Base-by-base conservation (phyloP, 2,888 invertebrate genomes). In the Andrena bicolor region DNA sequence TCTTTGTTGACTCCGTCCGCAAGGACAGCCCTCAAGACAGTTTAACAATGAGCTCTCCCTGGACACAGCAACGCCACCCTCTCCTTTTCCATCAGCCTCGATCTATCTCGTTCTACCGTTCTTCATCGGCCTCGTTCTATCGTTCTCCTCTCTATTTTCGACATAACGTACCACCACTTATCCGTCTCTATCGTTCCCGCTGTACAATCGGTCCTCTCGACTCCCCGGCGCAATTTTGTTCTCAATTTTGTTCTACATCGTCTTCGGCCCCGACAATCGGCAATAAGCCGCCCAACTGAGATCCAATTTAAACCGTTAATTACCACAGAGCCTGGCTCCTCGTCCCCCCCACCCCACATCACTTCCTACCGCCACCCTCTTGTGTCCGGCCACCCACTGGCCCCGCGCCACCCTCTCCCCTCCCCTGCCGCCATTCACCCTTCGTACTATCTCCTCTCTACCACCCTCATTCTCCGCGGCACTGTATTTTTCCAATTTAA, bases 401-500 rank as follows among this genome's bases (percentile, higher is more conserved):
- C 68, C 49, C 65, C 76, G 35, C 81, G 68, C 76, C 20, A 61
- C 72, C 23, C 30, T 58, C 48, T 16, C 65, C 76, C 7, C 26
- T 23, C 53, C 56, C 60, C 56, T 4, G 23, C 53, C 74, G 65
- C 66, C 73, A 70, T 69, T 76, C 86, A 58, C 76, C 73, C 84
- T 71, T 56, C 75, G 70, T 63, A 69, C 81, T 76, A 83, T 80
- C 80, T 86, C 86, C 48, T 65, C 77, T 32, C 64, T 28, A 56
- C 73, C 80, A n/a, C 70, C 28, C 84, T 74, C 82, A 74, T 85
- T 82, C 82, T 73, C 74, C 76, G 83, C 56, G 58, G 53, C 74
- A 77, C 79, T 88, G 88, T 90, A 91, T 92, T 92, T 92, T 92
- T 91, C 89, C 92, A 93, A 93, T 93, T 93, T 93, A 92, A 92